Base-by-base conservation (phyloP, 2,113 vertebrate species). In the Cochlearius cochlearius region DNA sequence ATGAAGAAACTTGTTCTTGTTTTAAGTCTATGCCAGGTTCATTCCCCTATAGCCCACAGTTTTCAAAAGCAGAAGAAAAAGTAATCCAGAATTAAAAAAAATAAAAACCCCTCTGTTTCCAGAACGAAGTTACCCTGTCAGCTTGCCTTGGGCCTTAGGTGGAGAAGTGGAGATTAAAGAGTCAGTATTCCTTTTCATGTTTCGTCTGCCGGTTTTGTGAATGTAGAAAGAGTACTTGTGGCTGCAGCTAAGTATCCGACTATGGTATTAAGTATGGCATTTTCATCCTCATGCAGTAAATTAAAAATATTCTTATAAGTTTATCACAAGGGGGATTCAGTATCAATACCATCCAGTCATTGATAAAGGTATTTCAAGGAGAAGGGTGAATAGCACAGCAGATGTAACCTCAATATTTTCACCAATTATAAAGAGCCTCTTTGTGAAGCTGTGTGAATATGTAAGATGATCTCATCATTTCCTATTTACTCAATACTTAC, bases 181-280 rank as follows among this genome's bases (percentile, higher is more conserved):
- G 98, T 95, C 98, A 98, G 98, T 98, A 99, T 99, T 99, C 99
- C 98, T 99, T 99, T 99, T 99, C 98, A 99, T 98, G 98, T 98
- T 98, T 98, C 97, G 26, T 98, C 98, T 98, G 98, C 98, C 97
- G 98, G 98, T 98, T 98, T 98, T 98, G 98, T 98, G 98, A 98
- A 98, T 98, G 97, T 98, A 97, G 98, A 97, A 98, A 96, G 97
- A 97, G 96, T 98, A 98, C 91, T 93, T 94, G 97, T 98, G 97
- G 97, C 95, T 98, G 94, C 93, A 97, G 97, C 95, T 94, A 97
- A 98, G 97, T 97, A 95, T 94, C 96, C 18, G 18, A 94, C 97
- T 94, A 59, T 92, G 95, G 95, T 88, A 96, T 96, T 97, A 97
- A 98, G 91, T 90, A 93, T 84, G 50, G 94, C 94, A 84, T 96